Percentiles rank a stretch among this genome's conserved stretches.
Evolutionary conservation across 2,113 vertebrate species (phyloP).

Genomic region (Hypomesus transpacificus): DNA sequence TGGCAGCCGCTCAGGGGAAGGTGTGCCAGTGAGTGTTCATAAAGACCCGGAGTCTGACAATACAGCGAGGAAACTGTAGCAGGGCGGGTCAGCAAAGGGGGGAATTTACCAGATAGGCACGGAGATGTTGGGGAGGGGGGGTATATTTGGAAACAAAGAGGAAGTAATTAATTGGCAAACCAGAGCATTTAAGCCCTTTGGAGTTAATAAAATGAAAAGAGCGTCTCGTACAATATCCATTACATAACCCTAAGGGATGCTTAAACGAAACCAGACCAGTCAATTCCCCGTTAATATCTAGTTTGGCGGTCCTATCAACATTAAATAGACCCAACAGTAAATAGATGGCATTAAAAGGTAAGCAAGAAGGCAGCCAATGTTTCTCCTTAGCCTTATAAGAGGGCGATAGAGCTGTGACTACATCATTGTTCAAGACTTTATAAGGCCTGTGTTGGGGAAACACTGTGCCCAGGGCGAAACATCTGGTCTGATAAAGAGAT

Average conservation of each 20-base stretch:
- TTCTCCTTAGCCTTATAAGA: too few species aligned
- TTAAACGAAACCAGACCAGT: too few species aligned
- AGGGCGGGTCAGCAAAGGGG: conserved; percentile 10
- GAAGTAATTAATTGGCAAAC: conserved; percentile 17
- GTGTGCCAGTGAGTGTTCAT: conserved; percentile 42
- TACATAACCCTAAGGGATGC: too few species aligned
- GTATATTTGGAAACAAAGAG: conserved; percentile 4
- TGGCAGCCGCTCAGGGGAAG: conserved; percentile 10
- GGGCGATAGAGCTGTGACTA: too few species aligned
- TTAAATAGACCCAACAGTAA: too few species aligned
- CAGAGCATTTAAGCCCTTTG: not conserved
- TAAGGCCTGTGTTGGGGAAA: conserved; percentile 5
- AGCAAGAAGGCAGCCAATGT: too few species aligned
- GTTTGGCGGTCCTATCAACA: too few species aligned
- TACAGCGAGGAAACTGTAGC: conserved; percentile 43
- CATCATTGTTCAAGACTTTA: too few species aligned
- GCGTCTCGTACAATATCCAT: too few species aligned
- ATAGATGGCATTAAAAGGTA: too few species aligned
- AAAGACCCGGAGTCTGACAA: conserved; percentile 43
- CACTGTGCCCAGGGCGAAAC: conserved; percentile 10
- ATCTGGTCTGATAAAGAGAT: conserved; percentile 1
- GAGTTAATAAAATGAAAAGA: too few species aligned
- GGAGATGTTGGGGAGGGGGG: conserved; percentile 14
- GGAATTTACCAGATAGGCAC: conserved; percentile 33
- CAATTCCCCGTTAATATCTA: too few species aligned